Evolutionary conservation across 2,797 vertebrate genomes (phyloP).

Genomic region (Antennarius maculatus): DNA sequence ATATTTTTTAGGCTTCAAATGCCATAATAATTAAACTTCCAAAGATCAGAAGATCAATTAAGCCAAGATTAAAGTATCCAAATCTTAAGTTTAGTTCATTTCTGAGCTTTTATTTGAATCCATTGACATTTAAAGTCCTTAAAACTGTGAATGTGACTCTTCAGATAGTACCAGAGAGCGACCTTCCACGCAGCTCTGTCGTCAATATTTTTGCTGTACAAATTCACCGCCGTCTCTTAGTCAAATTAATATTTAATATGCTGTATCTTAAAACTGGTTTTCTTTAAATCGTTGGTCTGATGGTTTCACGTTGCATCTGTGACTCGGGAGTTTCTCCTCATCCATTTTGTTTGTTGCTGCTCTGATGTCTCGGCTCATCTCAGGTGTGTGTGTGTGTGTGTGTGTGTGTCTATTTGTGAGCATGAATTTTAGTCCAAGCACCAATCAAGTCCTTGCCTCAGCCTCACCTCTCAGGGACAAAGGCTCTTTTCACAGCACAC

Average conservation of each 20-base stretch:
- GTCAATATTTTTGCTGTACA: no score
- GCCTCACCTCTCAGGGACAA: constrained; percentile 69
- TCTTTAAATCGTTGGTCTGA: not conserved
- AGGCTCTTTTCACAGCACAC: constrained; percentile 67
- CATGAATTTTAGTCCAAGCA: constrained; percentile 29
- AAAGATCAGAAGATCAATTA: no score
- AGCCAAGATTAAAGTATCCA: no score
- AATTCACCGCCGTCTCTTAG: no score
- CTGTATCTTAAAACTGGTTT: not conserved
- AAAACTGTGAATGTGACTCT: no score
- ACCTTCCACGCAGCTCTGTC: no score
- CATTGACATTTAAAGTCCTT: no score
- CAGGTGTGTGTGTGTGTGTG: constrained; percentile 5
- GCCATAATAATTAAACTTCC: not conserved
- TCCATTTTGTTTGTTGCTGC: constrained; percentile 5
- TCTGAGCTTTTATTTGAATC: no score
- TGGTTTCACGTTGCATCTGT: not conserved
- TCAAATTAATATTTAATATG: no score
- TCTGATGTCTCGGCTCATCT: constrained; percentile 3
- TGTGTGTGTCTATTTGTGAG: constrained; percentile 13
- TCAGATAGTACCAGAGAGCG: no score
- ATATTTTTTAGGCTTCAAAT: no score
- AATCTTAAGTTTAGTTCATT: no score
- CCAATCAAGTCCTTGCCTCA: constrained; percentile 52
- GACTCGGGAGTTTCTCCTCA: not conserved